phyloP scores from a whole-genome alignment of 2,797 vertebrate genomes.

The Atherinosoma microstoma region DNA sequence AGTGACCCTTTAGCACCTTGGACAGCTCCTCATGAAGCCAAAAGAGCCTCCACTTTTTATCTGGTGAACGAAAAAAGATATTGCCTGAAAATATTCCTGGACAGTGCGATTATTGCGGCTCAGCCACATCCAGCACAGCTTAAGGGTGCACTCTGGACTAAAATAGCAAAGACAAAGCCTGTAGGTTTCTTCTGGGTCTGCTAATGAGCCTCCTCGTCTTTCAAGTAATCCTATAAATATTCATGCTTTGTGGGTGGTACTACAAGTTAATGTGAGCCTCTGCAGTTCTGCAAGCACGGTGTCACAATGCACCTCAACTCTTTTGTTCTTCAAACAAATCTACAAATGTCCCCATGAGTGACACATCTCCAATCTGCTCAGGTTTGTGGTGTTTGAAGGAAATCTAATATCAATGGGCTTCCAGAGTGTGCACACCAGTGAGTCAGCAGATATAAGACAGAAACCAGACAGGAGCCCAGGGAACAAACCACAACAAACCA shows the following conservation, averaged over 20 bases:
- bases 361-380: neutral
- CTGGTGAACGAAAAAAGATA: conserved; percentile 15
- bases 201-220: conserved; percentile 45
- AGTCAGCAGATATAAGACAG: neutral
- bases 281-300: neutral
- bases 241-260: conserved; percentile 34
- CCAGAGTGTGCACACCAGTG: neutral
- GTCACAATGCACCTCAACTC: neutral
- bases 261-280: neutral
- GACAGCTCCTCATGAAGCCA: conserved; percentile 1
- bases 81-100: conserved; percentile 21
- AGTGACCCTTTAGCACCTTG: neutral
- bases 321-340: neutral
- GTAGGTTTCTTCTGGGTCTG: conserved; percentile 8
- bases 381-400: neutral
- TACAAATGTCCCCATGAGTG: neutral
- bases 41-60: conserved; percentile 18
- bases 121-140: conserved; percentile 21
- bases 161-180: conserved; percentile 5
- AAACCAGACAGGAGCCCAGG: neutral
- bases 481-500: neutral
- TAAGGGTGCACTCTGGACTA: conserved; percentile 13
- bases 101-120: conserved; percentile 26
- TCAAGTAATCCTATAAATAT: conserved; percentile 44
- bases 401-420: neutral